These are phyloP conservation scores for Thaleichthys pacificus DNA, from an alignment of 2,797 vertebrate genomes.

Conservation along the genomic window DNA sequence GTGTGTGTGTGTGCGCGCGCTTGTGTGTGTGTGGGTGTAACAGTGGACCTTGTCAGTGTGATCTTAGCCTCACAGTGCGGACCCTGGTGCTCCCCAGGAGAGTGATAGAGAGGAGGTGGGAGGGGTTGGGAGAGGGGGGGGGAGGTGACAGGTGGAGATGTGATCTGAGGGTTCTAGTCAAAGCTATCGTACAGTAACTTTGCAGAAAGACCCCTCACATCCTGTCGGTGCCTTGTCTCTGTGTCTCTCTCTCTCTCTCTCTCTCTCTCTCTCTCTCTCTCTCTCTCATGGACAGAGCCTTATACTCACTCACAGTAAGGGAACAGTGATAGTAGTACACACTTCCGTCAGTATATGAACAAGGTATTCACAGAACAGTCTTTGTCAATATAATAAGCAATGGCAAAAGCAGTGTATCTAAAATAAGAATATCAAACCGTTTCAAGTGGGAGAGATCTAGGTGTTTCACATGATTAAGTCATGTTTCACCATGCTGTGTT, in stretches of 20 bases:
- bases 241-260: neutral
- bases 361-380: no score
- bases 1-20: neutral
- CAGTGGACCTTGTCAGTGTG: neutral
- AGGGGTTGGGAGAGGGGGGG: no score
- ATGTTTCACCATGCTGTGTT: neutral
- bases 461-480: neutral
- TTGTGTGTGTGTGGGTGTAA: no score
- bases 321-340: neutral
- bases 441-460: no score
- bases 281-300: neutral
- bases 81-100: neutral
- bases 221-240: neutral
- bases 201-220: neutral
- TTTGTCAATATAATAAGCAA: no score
- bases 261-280: neutral
- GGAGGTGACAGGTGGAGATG: neutral
- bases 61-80: neutral
- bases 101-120: neutral
- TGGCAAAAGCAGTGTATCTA: no score
- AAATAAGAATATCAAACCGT: no score
- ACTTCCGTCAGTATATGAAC: no score
- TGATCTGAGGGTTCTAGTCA: slow-evolving; percentile 1
- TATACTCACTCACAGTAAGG: neutral
- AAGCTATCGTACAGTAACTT: neutral